Base-by-base conservation (phyloP, 1,140 invertebrate genomes). In the Pinna nobilis region DNA sequence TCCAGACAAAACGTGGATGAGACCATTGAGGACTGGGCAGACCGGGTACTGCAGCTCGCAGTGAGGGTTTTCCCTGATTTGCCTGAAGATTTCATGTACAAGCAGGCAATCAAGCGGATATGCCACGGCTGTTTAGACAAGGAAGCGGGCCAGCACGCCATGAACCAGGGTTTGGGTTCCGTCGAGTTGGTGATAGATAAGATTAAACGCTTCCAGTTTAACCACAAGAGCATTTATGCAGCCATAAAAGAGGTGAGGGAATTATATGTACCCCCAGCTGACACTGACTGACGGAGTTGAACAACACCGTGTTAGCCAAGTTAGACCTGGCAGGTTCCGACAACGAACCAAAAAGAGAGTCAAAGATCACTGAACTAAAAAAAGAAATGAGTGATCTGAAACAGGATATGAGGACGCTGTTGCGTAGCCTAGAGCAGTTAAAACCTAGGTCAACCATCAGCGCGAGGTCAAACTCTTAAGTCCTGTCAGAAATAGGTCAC, bases 1-100 rank as follows among this genome's bases (percentile, higher is more conserved):
- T 18, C 33, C n/a, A 15, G 30, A 25, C 50, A 53, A 20, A 53
- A 53, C 50, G 11, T 13, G 37, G 37, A 18, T 2, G 61, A 72
- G 47, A 59, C 20, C 0, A 7, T 72, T 7, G 70, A 55, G 49
- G 70, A 72, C 23, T 72, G 70, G 69, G 69, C 60, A 30, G 68
- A 63, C 32, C 15, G 47, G 35, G 28, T 70, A 41, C 18, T 70
- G 3, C 41, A 32, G 18, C 35, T 70, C 6, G 59, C 32, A 1
- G 53, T 33, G 2, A 61, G 30, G 41, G 68, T 47, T 28, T 70
- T 41, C 20, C 32, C 32, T 2, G 3, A 51, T 39, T 33, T 70
- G 2, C 68, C 68, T 25, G 57, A 71, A 20, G 25, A 44, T 20
- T 25, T 49, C 20, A 63, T 64, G 41, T 64, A 64, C 39, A 25